phyloP scores from a whole-genome alignment of 2,888 invertebrate species.

The Aspidiotus rigidus region DNA sequence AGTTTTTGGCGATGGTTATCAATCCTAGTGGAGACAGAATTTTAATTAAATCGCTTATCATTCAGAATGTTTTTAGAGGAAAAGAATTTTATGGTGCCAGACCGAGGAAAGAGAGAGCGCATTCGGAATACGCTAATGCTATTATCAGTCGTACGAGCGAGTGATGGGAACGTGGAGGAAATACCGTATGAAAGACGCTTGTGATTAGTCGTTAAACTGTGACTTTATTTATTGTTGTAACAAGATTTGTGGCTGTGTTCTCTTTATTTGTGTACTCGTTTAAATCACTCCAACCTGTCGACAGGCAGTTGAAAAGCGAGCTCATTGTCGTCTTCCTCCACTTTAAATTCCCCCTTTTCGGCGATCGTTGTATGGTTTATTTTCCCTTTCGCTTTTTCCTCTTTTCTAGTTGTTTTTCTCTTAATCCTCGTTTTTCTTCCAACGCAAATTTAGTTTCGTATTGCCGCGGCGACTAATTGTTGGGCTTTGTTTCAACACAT shows the following conservation, averaged over 20 bases:
- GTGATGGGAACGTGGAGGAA: conserved; percentile 10
- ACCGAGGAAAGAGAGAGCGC: conserved; percentile 26
- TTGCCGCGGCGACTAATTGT: not conserved
- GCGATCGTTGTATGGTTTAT: not conserved
- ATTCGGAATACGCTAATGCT: conserved; percentile 30
- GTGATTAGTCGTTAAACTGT: conserved; percentile 34
- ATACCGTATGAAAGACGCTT: conserved; percentile 31
- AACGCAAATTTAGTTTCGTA: not conserved
- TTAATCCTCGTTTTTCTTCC: not conserved
- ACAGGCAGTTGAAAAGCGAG: conserved; percentile 32
- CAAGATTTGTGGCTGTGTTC: conserved; percentile 34
- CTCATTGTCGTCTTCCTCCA: conserved; percentile 27
- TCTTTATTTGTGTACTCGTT: conserved; percentile 33
- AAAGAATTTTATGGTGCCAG: conserved; percentile 31
- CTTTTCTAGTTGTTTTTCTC: conserved; percentile 27
- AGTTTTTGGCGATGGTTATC: conserved; percentile 31
- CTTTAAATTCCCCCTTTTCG: not conserved
- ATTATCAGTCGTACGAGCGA: conserved; percentile 20
- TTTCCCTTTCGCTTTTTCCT: conserved; percentile 6
- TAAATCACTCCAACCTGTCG: conserved; percentile 34
- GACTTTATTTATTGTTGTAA: conserved; percentile 33
- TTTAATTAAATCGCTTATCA: conserved; percentile 35
- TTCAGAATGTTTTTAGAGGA: conserved; percentile 26
- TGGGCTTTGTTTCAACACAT: not conserved
- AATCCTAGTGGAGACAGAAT: conserved; percentile 34